Evolutionary conservation across 1,140 invertebrate species (phyloP).

Genomic region (Chironomus striatipennis): DNA sequence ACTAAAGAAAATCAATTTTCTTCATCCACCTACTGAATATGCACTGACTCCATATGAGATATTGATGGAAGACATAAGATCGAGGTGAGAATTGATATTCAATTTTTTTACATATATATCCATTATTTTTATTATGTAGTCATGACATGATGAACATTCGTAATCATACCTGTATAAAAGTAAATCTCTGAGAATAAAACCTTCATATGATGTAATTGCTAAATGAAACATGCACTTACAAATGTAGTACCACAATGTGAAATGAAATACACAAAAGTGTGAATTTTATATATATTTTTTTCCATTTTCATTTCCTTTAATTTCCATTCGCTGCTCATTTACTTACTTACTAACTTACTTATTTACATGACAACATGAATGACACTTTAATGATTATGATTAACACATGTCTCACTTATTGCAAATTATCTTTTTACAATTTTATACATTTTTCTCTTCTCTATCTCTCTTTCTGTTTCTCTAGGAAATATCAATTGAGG

Average conservation of each 20-base stretch:
- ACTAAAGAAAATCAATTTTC: constrained; percentile 79
- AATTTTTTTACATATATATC: too few relatives aligned
- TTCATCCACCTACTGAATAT: constrained; percentile 68
- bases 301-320: not conserved
- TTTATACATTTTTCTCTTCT: not conserved
- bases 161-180: too few relatives aligned
- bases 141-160: too few relatives aligned
- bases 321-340: not conserved
- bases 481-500: constrained; percentile 60
- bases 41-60: constrained; percentile 97
- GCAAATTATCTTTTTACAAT: not conserved
- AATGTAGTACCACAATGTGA: too few relatives aligned
- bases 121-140: too few relatives aligned
- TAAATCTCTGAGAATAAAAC: too few relatives aligned
- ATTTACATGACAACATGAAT: not conserved
- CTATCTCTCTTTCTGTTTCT: not conserved
- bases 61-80: constrained; percentile 91
- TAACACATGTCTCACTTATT: constrained; percentile 5
- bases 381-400: constrained; percentile 9
- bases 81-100: constrained; percentile 46
- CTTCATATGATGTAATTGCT: not conserved
- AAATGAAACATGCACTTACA: too few relatives aligned
- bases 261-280: not conserved
- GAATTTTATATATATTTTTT: not conserved
- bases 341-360: not conserved